Conservation (phyloP, 2,888 invertebrate genomes). For the Drosophila testacea region DNA sequence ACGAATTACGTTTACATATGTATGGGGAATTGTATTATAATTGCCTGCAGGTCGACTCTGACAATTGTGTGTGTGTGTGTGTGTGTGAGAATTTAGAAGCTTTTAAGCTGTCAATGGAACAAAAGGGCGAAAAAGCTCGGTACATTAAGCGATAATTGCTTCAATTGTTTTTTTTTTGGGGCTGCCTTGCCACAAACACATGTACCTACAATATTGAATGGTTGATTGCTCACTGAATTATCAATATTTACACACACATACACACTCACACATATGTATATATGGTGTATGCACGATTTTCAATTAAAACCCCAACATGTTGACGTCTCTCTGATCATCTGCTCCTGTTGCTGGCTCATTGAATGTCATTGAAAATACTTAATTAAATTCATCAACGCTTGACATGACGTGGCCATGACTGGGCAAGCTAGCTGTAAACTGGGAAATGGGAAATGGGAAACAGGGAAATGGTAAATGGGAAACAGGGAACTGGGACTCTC, state of each 20-base stretch:
- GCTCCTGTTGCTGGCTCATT: constrained; percentile 36
- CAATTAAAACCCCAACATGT: constrained; percentile 62
- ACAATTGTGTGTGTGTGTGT: background rate
- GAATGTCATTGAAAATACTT: constrained; percentile 77
- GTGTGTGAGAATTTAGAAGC: constrained; percentile 29
- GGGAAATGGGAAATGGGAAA: background rate
- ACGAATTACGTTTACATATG: constrained; percentile 1
- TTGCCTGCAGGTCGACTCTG: constrained; percentile 3
- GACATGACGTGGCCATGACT: constrained; percentile 54
- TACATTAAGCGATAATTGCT: constrained; percentile 29
- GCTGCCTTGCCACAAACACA: constrained; percentile 6
- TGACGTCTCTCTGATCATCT: constrained; percentile 33
- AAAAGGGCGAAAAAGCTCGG: constrained; percentile 20
- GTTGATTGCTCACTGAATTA: constrained; percentile 14
- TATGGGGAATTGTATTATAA: constrained; percentile 4
- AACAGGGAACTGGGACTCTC: background rate
- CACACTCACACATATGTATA: background rate
- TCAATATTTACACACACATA: constrained; percentile 23
- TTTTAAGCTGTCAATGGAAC: constrained; percentile 34
- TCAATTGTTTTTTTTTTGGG: constrained; percentile 26
- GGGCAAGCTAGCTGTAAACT: background rate
- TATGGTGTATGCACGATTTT: constrained; percentile 44
- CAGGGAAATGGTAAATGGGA: background rate
- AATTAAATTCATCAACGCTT: constrained; percentile 79
- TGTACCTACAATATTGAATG: constrained; percentile 18